Evolutionary conservation across 2,888 invertebrate genomes (phyloP), one percentile per base, ranked within the genome.

Genomic region (Heliconius cydno): DNA sequence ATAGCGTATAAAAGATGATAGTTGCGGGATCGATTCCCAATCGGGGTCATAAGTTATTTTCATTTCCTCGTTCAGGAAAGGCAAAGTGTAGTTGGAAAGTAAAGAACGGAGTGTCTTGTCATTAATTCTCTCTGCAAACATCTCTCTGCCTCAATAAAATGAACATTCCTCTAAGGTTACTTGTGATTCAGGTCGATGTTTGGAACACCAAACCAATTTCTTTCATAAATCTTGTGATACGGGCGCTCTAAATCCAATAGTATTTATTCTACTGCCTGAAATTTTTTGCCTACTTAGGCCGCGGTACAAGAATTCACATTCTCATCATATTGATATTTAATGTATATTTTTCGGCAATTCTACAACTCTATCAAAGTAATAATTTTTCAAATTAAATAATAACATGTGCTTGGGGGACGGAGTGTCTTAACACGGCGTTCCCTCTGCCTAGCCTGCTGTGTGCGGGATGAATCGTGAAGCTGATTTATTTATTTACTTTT

Each of bases 121-220:
- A 63, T 4, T n/a, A 60, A 60, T 46, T 46, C 46, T 46, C 19
- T 46, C 46, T 46, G 19, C 46, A 46, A 46, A 46, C 6, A 6
- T 25, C 3, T n/a, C 25, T 63, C 1, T 63, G 25, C 12, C 13
- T 15, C 41, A 12, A n/a, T 15, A 41, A 41, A 41, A 70, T 12
- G 13, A 7, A 25, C 38, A 25, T 41, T 70, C 15, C 2, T 7
- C 41, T 22, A 68, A 41, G 38, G n/a, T n/a, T 41, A 15, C 41
- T 70, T 70, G 25, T 25, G 13, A 70, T 41, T 70, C 41, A 41
- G 68, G 41, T 70, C 38, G 38, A 38, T 70, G 68, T 41, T 70
- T 13, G 25, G 41, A 12, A 30, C 30, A 70, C 25, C 15, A 25
- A 70, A 22, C 13, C 13, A 70, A 70, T 70, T 25, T 70, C 41